Conservation (phyloP, 2,888 invertebrate species). For the Agrilus mali region DNA sequence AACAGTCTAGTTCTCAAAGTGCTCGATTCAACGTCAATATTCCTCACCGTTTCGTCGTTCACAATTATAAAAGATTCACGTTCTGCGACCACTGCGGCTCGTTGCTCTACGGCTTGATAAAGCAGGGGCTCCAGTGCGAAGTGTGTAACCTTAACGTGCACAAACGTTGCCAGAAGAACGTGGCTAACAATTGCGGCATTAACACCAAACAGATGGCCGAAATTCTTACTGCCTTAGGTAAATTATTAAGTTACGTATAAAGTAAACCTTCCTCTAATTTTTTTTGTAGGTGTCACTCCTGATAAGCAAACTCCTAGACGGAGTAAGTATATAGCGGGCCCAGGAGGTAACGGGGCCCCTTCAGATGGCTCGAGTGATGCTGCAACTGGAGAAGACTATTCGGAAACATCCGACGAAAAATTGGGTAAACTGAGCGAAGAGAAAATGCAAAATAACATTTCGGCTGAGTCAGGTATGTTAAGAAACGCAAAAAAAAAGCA, state of each 20-base stretch:
- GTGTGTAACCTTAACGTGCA: slow-evolving; percentile 97
- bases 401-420: slow-evolving; percentile 20
- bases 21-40: slow-evolving; percentile 94
- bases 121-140: slow-evolving; percentile 93
- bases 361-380: slow-evolving; percentile 23
- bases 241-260: background rate
- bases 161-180: slow-evolving; percentile 97
- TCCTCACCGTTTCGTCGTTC: slow-evolving; percentile 91
- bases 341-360: slow-evolving; percentile 29
- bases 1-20: slow-evolving; percentile 39
- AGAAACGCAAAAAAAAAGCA: background rate
- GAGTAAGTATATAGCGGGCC: slow-evolving; percentile 33
- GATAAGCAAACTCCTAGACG: slow-evolving; percentile 65
- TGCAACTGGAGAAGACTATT: slow-evolving; percentile 18
- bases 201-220: slow-evolving; percentile 95
- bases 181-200: slow-evolving; percentile 98
- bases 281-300: slow-evolving; percentile 49
- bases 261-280: background rate
- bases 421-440: slow-evolving; percentile 34
- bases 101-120: slow-evolving; percentile 88
- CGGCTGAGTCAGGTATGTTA: slow-evolving; percentile 3
- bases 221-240: slow-evolving; percentile 81
- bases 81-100: slow-evolving; percentile 99
- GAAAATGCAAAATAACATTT: slow-evolving; percentile 31
- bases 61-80: slow-evolving; percentile 94